A percentile compares a stretch with the other conserved stretches of the same genome.
Evolutionary conservation across 2,113 vertebrate genomes (phyloP).

Genomic region (Lagenorhynchus albirostris): DNA sequence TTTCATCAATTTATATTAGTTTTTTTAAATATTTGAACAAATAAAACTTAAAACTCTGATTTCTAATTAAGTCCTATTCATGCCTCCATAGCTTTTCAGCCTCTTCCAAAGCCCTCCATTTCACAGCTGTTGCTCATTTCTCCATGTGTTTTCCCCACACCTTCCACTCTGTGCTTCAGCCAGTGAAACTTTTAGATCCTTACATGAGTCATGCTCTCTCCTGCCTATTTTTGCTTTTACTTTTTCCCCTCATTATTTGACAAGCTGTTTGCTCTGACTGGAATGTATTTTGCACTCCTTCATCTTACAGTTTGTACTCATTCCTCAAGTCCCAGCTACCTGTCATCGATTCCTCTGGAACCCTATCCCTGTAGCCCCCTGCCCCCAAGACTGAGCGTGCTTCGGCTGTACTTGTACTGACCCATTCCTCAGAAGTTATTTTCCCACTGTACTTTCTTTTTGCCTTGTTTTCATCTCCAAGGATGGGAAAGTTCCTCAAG

Average conservation of each 20-base stretch:
- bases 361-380: fast-evolving
- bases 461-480: background rate
- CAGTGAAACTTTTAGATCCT: background rate
- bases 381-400: background rate
- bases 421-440: background rate
- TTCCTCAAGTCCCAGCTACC: background rate
- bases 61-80: background rate
- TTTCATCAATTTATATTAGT: background rate
- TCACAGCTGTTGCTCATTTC: background rate
- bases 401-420: background rate
- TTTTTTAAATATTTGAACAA: background rate
- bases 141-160: background rate
- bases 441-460: background rate
- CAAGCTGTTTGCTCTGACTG: background rate
- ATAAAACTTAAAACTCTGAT: background rate
- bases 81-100: background rate
- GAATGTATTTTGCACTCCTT: background rate
- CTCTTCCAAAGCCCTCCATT: background rate
- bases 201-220: background rate
- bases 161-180: background rate
- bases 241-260: background rate
- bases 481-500: background rate
- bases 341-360: background rate
- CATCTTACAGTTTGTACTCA: background rate
- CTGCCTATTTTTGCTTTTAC: background rate